Percentiles rank a stretch among this genome's conserved stretches.
These are phyloP conservation scores for Aquatica leii DNA, from an alignment of 2,888 invertebrate genomes.

Conservation along the genomic window DNA sequence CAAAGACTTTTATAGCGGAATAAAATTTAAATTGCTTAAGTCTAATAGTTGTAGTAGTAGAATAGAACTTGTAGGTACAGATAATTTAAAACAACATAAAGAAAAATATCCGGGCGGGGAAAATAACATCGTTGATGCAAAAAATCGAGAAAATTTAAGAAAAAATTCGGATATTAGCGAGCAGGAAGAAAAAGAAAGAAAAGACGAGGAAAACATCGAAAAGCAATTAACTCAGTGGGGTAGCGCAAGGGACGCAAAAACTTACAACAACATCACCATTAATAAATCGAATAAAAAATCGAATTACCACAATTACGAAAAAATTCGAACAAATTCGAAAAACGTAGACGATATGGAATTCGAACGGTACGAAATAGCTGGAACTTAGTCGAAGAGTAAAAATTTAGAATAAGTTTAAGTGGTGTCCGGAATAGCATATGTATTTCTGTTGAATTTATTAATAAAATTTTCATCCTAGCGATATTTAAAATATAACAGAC, in stretches of 20 bases:
- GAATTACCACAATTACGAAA: slow-evolving; percentile 60
- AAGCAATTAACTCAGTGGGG: slow-evolving; percentile 40
- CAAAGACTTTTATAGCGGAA: slow-evolving; percentile 65
- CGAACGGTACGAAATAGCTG: slow-evolving; percentile 64
- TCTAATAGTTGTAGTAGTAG: slow-evolving; percentile 88
- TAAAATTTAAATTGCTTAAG: slow-evolving; percentile 83
- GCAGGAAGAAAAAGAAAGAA: slow-evolving; percentile 34
- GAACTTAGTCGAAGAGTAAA: neutral
- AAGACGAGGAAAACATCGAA: slow-evolving; percentile 23
- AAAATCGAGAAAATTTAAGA: slow-evolving; percentile 70
- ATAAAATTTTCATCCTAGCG: neutral
- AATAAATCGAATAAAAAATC: slow-evolving; percentile 46
- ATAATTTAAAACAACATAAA: slow-evolving; percentile 56
- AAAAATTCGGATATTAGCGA: slow-evolving; percentile 47
- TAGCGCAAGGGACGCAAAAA: slow-evolving; percentile 41
- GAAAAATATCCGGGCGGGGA: slow-evolving; percentile 46
- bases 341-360: slow-evolving; percentile 87
- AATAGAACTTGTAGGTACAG: slow-evolving; percentile 78
- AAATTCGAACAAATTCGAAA: slow-evolving; percentile 66
- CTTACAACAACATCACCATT: slow-evolving; percentile 41
- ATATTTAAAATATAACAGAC: too few species aligned
- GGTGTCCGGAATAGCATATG: neutral
- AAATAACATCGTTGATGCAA: slow-evolving; percentile 61
- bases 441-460: neutral
- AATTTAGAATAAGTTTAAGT: neutral